Conservation (phyloP, 2,113 vertebrate genomes). For the Deroptyus accipitrinus region DNA sequence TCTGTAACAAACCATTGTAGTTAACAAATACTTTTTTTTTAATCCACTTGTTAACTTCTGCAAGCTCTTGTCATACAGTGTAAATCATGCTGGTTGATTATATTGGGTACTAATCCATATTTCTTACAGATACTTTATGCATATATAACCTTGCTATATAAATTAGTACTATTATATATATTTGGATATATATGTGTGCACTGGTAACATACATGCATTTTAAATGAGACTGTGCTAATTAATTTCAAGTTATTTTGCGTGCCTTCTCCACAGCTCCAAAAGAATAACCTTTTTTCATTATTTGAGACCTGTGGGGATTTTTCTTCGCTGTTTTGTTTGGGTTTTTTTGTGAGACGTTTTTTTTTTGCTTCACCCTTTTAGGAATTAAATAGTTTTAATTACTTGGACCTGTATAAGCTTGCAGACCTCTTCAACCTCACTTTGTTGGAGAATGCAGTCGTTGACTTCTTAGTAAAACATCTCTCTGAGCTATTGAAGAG, state of each 20-base stretch:
- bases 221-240: slow-evolving; percentile 15
- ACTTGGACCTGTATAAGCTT: slow-evolving; percentile 96
- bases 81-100: slow-evolving; percentile 10
- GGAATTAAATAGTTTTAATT: slow-evolving; percentile 97
- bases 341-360: slow-evolving; percentile 44
- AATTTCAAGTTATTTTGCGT: slow-evolving; percentile 24
- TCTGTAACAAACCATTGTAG: not conserved
- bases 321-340: not conserved
- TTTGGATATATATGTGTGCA: not conserved
- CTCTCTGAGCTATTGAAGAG: slow-evolving; percentile 91
- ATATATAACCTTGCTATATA: not conserved
- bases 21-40: not conserved
- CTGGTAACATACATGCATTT: not conserved
- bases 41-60: not conserved
- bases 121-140: not conserved
- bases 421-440: slow-evolving; percentile 98
- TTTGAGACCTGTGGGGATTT: not conserved
- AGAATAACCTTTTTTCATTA: not conserved
- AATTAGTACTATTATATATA: not conserved
- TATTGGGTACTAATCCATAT: not conserved
- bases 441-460: slow-evolving; percentile 91
- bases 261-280: not conserved
- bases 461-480: slow-evolving; percentile 94
- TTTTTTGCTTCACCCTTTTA: slow-evolving; percentile 70
- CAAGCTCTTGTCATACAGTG: not conserved